These are phyloP conservation scores for Rhynchomys soricoides DNA, from an alignment of 2,113 vertebrate species.

Conservation along the genomic window DNA sequence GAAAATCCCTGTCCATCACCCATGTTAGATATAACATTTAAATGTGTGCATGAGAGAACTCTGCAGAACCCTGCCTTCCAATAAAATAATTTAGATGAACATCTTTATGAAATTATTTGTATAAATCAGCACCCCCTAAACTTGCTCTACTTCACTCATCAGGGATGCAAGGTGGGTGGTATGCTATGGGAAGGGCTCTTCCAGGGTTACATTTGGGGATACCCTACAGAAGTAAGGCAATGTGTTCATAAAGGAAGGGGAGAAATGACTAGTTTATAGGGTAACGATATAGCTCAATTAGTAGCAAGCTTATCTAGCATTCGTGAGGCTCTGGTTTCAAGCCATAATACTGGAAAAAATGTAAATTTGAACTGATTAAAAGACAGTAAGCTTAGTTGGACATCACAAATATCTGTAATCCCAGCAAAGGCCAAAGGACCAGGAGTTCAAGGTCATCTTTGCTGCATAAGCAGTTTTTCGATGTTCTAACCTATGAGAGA, in stretches of 20 bases:
- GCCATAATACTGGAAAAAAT: not conserved
- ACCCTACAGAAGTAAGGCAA: not conserved
- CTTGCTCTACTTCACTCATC: not conserved
- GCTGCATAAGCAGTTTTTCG: not conserved
- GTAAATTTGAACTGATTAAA: not conserved
- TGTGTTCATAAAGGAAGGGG: conserved; percentile 3
- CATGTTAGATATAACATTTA: not conserved
- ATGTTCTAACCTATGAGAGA: not conserved
- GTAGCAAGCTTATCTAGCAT: not conserved
- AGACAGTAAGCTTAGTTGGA: not conserved
- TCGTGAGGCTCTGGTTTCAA: not conserved
- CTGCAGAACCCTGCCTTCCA: conserved; percentile 52
- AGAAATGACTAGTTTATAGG: not conserved
- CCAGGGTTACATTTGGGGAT: conserved; percentile 44
- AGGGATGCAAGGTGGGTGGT: not conserved
- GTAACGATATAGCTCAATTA: not conserved
- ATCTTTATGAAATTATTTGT: conserved; percentile 44
- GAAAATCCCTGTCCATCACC: not conserved
- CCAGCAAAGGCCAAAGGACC: not conserved
- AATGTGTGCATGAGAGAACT: conserved; percentile 37
- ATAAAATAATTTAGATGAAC: conserved; percentile 34
- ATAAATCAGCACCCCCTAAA: conserved; percentile 40
- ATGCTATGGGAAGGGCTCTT: conserved; percentile 46
- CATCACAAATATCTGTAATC: not conserved
- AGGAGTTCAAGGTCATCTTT: not conserved